A percentile compares a stretch with the other conserved stretches of the same genome.
Evolutionary conservation across 2,113 vertebrate species (phyloP).

Genomic region (Tor tambroides): DNA sequence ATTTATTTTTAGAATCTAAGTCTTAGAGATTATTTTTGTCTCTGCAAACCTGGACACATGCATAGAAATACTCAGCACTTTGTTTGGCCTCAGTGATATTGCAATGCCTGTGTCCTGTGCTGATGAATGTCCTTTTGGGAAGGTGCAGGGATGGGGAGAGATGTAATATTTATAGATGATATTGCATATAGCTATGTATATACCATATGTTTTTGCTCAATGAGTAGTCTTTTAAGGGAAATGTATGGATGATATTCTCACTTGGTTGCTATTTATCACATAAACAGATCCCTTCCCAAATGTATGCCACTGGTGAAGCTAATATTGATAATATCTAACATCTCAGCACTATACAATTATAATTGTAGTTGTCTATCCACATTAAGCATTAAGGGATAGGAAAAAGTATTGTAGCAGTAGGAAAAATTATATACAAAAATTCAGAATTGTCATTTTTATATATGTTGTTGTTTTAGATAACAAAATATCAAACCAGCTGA

Average conservation of each 20-base stretch:
- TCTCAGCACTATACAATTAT: not conserved
- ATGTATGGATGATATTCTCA: not conserved
- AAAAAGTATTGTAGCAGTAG: not conserved
- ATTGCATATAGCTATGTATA: not conserved
- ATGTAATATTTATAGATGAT: not conserved
- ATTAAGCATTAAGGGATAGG: not conserved
- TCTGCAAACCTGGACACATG: slow-evolving; percentile 37
- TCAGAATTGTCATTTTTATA: not conserved
- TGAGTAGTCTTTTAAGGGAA: not conserved
- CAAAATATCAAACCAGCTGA: not conserved
- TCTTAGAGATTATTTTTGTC: slow-evolving; percentile 37
- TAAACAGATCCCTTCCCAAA: not conserved
- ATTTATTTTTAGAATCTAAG: slow-evolving; percentile 19
- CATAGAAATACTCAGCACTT: slow-evolving; percentile 33
- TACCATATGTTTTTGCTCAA: not conserved
- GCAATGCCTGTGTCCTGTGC: slow-evolving; percentile 37
- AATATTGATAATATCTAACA: not conserved
- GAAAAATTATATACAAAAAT: not conserved
- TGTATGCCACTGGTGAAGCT: not conserved
- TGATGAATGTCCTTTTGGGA: slow-evolving; percentile 39
- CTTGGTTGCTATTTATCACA: not conserved
- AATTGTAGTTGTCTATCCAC: not conserved
- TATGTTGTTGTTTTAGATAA: not conserved
- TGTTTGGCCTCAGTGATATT: slow-evolving; percentile 36
- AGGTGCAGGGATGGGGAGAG: not conserved